Conservation (phyloP, 2,888 invertebrate species). For the Gari tellinella region DNA sequence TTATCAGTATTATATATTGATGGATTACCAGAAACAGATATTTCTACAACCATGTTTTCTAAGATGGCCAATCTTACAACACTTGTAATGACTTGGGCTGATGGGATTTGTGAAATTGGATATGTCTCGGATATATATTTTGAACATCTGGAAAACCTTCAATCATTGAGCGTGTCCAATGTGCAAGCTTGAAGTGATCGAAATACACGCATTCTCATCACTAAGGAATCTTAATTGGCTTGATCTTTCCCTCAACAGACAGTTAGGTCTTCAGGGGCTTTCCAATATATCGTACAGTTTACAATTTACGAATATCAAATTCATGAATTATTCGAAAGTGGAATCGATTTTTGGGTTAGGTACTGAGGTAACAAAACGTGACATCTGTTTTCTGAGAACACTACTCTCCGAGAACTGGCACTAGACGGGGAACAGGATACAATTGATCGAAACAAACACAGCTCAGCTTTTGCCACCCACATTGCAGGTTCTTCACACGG, state of each 20-base stretch:
- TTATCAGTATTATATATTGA: background rate
- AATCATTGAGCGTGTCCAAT: background rate
- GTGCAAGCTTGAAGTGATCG: background rate
- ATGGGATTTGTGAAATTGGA: background rate
- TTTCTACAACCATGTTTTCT: background rate
- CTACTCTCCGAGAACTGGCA: slow-evolving; percentile 23
- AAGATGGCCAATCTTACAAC: too few relatives aligned
- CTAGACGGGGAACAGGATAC: slow-evolving; percentile 24
- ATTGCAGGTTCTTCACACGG: slow-evolving; percentile 5
- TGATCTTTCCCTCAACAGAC: slow-evolving; percentile 32
- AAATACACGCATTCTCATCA: background rate
- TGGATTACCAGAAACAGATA: background rate
- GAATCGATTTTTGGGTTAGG: slow-evolving; percentile 25
- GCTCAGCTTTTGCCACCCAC: slow-evolving; percentile 9
- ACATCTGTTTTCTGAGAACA: slow-evolving; percentile 39
- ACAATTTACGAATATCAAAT: slow-evolving; percentile 31
- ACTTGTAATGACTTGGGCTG: background rate
- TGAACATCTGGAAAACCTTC: background rate
- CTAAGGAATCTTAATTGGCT: background rate
- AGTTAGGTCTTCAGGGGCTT: slow-evolving; percentile 15
- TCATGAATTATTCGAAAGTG: slow-evolving; percentile 29
- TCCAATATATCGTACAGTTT: slow-evolving; percentile 34
- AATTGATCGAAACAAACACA: slow-evolving; percentile 20
- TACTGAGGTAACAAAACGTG: slow-evolving; percentile 9
- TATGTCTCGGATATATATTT: background rate